Conservation (phyloP, 2,113 vertebrate species). For the Petrocephalus microphthalmus region DNA sequence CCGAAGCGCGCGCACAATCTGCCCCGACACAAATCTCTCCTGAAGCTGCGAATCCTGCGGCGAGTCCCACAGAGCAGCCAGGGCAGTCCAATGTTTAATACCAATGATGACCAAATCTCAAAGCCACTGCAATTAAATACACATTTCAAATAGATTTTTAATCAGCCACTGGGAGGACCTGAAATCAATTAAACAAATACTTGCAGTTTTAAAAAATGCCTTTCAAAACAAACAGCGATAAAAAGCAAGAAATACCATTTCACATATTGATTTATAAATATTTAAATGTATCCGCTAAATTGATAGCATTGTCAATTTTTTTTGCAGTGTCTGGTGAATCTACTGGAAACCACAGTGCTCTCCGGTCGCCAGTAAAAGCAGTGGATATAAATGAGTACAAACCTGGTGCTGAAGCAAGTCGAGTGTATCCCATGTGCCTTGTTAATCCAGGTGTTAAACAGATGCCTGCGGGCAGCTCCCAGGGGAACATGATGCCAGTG, state of each 20-base stretch:
- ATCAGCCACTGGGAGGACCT: neutral
- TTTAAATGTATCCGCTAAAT: neutral
- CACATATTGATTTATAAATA: neutral
- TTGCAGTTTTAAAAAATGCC: neutral
- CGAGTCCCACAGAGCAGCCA: neutral
- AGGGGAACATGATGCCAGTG: neutral
- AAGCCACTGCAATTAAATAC: neutral
- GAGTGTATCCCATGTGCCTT: neutral
- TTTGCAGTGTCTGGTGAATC: neutral
- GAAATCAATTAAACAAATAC: neutral
- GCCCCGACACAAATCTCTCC: neutral
- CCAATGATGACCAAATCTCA: neutral
- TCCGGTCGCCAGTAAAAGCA: neutral
- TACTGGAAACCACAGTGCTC: neutral
- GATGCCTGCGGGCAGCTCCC: neutral
- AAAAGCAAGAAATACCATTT: neutral
- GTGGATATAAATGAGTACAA: slow-evolving; percentile 8
- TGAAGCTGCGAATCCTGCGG: neutral
- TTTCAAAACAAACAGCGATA: neutral
- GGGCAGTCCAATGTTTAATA: neutral
- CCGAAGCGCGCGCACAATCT: neutral
- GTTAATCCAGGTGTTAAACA: slow-evolving; percentile 19
- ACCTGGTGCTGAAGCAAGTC: neutral
- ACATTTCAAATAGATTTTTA: neutral
- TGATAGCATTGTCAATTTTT: neutral